Evolutionary conservation across 2,113 vertebrate genomes (phyloP).

Genomic region (Phaethon lepturus): DNA sequence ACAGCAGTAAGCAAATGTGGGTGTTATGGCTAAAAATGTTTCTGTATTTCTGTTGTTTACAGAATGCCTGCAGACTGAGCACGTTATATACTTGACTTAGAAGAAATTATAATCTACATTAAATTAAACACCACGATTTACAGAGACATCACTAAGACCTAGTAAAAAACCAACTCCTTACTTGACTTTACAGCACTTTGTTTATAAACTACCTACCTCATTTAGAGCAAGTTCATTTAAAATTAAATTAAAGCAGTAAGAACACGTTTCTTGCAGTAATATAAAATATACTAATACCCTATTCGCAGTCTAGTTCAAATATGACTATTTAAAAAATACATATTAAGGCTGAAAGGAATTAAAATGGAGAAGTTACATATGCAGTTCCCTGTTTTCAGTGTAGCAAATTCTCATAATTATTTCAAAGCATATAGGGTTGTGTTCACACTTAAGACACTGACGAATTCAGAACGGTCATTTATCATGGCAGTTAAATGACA

Average conservation of each 20-base stretch:
- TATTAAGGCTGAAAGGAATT: neutral
- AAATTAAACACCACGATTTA: neutral
- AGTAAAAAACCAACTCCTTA: neutral
- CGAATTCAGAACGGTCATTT: neutral
- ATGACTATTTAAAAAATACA: neutral
- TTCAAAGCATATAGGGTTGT: neutral
- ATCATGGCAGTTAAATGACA: neutral
- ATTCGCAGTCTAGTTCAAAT: neutral
- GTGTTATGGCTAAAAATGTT: neutral
- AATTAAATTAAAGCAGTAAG: neutral
- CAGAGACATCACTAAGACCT: neutral
- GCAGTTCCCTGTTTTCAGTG: neutral
- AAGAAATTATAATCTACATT: neutral
- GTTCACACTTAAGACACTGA: neutral
- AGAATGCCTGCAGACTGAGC: accelerated
- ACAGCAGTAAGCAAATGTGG: neutral
- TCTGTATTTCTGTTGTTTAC: neutral
- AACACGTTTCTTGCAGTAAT: neutral
- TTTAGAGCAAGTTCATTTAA: neutral
- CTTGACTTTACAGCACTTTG: neutral
- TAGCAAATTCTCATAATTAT: neutral
- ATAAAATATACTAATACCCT: neutral
- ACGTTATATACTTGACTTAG: neutral
- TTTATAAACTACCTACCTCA: neutral
- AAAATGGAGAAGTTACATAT: neutral